Evolutionary conservation across 2,888 invertebrate genomes (phyloP), one percentile per base, ranked within the genome.

Genomic region (Hirudinaria manillensis): DNA sequence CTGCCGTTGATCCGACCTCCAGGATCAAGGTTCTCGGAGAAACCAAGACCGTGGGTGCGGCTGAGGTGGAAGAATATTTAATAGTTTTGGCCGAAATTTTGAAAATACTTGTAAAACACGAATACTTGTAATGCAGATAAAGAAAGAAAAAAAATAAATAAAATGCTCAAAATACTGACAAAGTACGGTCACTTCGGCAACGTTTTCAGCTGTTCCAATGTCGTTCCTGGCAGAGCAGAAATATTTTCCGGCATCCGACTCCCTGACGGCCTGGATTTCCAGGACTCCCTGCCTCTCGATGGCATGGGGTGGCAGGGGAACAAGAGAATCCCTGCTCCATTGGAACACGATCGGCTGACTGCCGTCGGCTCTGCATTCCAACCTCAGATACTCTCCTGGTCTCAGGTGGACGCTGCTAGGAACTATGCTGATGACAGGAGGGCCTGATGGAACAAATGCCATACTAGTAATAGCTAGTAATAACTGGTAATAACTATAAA

Each of bases 261-360:
- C 61, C 29, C 29, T 24, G 7, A 61, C 29, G 7, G 24, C 61
- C 61, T 61, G 61, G 61, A 61, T 61, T 61, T 61, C 61, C 24
- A 61, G 21, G 61, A 61, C 61, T 7, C 61, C 61, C 24, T 61
- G 24, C 29, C 61, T 61, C 29, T 61, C 61, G 24, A 61, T 61
- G 61, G 29, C 61, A n/a, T 61, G 29, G 10, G 61, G 61, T 6
- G 61, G 61, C 7, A 61, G 29, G 3, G 61, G 24, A 1, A 61
- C 29, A 19, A 27, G 61, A 6, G 61, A 61, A 27, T 61, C 61
- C 24, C 61, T 61, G 61, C 61, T 61, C 61, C 61, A 61, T 10
- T 61, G 61, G 61, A 61, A 61, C 24, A 27, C 29, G 61, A 61
- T 61, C 29, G 61, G 61, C n/a, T 61, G 61, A 19, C 61, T 61